Evolutionary conservation across 2,888 invertebrate species (phyloP).

Genomic region (Acanthosepion lycidas): DNA sequence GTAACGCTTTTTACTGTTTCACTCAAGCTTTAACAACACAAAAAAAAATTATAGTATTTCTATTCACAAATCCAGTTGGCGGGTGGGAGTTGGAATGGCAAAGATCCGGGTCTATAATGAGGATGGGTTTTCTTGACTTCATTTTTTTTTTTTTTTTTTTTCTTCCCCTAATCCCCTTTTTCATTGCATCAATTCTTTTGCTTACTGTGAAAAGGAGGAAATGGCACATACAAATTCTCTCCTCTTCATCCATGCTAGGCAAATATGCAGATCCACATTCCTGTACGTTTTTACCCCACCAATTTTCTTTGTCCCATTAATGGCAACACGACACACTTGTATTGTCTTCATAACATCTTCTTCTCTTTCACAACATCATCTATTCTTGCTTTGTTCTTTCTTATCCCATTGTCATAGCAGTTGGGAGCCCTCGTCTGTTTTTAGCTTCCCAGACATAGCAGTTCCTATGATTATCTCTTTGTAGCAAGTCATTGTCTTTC

Average conservation of each 20-base stretch:
- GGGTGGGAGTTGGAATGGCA: neutral
- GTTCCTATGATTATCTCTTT: neutral
- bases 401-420: neutral
- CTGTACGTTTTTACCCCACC: neutral
- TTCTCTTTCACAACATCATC: neutral
- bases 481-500: neutral
- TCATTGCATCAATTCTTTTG: slow-evolving; percentile 6
- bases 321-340: neutral
- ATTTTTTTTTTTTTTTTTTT: neutral
- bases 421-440: neutral
- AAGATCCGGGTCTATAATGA: neutral
- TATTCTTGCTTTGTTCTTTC: neutral
- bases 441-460: neutral
- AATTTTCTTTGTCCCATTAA: neutral
- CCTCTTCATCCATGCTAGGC: neutral
- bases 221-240: neutral
- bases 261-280: slow-evolving; percentile 17
- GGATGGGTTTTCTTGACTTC: neutral
- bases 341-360: neutral
- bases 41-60: neutral
- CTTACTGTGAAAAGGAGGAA: neutral
- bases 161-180: neutral
- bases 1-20: neutral
- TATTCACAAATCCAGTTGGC: neutral
- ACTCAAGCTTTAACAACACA: neutral